phyloP scores from a whole-genome alignment of 2,888 invertebrate genomes.

The Drosophila mettleri region DNA sequence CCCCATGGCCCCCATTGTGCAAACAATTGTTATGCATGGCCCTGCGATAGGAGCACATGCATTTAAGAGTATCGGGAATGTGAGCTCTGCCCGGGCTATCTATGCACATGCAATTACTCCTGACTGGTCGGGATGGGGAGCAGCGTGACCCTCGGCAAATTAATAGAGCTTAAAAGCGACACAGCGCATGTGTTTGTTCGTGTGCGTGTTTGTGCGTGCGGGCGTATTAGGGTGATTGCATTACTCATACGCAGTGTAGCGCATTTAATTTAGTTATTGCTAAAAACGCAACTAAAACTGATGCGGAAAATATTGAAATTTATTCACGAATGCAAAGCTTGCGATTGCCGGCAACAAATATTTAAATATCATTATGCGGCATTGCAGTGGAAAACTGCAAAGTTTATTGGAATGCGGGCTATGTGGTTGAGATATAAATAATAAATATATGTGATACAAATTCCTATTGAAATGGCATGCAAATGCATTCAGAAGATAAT shows the following conservation, averaged over 20 bases:
- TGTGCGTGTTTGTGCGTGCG: constrained; percentile 16
- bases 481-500: neutral
- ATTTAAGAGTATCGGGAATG: neutral
- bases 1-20: neutral
- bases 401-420: constrained; percentile 8
- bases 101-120: constrained; percentile 67
- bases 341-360: constrained; percentile 24
- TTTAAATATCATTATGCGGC: constrained; percentile 37
- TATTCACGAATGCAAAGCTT: constrained; percentile 18
- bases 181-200: constrained; percentile 6
- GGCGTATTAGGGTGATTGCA: constrained; percentile 40
- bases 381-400: constrained; percentile 8
- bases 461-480: neutral
- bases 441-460: neutral
- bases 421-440: neutral
- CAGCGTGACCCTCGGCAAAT: constrained; percentile 53
- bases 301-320: constrained; percentile 39
- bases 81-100: constrained; percentile 18
- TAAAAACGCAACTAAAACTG: constrained; percentile 38
- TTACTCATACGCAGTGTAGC: constrained; percentile 69
- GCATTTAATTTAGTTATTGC: constrained; percentile 61
- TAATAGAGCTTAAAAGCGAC: constrained; percentile 70
- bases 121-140: constrained; percentile 30
- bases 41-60: constrained; percentile 1
- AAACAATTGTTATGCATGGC: constrained; percentile 18